Conservation (phyloP, 1,140 invertebrate genomes). For the Tetragonula clypearis region DNA sequence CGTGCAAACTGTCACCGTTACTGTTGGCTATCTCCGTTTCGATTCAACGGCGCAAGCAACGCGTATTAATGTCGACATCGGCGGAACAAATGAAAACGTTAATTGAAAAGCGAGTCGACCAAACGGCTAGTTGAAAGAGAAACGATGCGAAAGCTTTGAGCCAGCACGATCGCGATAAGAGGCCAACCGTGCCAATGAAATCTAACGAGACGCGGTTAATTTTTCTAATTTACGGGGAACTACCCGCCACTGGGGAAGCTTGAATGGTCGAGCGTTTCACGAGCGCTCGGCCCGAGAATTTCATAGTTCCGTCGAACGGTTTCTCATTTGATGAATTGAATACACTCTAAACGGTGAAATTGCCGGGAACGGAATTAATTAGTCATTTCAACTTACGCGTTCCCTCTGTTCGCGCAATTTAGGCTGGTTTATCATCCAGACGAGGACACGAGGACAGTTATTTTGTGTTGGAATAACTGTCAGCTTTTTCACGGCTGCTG, state of each 20-base stretch:
- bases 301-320: background rate
- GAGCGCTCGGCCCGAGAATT: background rate
- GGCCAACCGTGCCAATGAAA: constrained; percentile 41
- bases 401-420: background rate
- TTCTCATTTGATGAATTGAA: background rate
- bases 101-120: constrained; percentile 41
- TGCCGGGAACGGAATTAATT: background rate
- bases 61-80: background rate
- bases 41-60: background rate
- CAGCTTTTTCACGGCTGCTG: no score
- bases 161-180: constrained; percentile 43
- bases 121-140: background rate
- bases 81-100: constrained; percentile 48
- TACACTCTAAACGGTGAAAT: background rate
- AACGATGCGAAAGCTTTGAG: constrained; percentile 6
- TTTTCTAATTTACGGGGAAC: constrained; percentile 26
- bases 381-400: background rate
- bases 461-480: background rate
- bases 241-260: background rate
- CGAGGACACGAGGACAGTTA: no score
- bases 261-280: background rate
- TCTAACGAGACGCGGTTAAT: constrained; percentile 33
- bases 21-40: no score
- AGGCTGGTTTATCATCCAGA: background rate
- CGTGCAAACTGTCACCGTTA: no score